These are phyloP conservation scores for Coregonus ussuriensis DNA, from an alignment of 2,797 vertebrate species.

Conservation along the genomic window DNA sequence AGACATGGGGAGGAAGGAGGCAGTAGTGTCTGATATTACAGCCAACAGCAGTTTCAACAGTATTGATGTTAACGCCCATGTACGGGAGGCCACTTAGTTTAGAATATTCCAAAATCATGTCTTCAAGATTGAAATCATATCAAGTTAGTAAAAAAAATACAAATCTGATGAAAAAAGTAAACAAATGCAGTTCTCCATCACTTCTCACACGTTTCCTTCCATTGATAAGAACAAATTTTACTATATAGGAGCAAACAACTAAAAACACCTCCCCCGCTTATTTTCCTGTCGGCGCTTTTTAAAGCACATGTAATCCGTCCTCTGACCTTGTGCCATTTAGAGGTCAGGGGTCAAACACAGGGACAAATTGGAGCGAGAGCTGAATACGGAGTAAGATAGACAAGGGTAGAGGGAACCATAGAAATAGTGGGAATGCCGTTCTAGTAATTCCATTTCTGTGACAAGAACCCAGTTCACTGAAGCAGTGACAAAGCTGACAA, in stretches of 20 bases:
- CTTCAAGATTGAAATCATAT: not conserved
- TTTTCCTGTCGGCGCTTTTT: slow-evolving; percentile 14
- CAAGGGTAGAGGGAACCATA: not conserved
- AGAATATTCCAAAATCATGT: not conserved
- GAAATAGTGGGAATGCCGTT: not conserved
- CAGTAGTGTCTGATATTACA: not conserved
- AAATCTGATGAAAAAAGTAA: too few relatives aligned
- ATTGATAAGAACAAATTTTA: not conserved
- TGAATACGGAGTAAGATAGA: not conserved
- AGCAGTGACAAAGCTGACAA: too few relatives aligned
- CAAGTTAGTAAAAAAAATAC: too few relatives aligned
- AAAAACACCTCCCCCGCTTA: not conserved
- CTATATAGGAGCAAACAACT: not conserved
- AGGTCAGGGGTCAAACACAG: slow-evolving; percentile 39
- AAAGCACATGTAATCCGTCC: slow-evolving; percentile 4
- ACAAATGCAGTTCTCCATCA: not conserved
- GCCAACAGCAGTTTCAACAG: not conserved
- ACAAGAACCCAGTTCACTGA: too few relatives aligned
- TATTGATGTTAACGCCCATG: not conserved
- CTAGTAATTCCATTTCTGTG: not conserved
- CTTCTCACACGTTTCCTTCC: not conserved
- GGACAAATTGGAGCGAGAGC: slow-evolving; percentile 13
- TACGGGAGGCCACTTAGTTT: not conserved
- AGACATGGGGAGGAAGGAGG: slow-evolving; percentile 2
- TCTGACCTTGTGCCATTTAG: slow-evolving; percentile 12